Percentiles rank a stretch among this genome's conserved stretches.
Evolutionary conservation across 2,888 invertebrate genomes (phyloP).

Genomic region (Volucella bombylans): DNA sequence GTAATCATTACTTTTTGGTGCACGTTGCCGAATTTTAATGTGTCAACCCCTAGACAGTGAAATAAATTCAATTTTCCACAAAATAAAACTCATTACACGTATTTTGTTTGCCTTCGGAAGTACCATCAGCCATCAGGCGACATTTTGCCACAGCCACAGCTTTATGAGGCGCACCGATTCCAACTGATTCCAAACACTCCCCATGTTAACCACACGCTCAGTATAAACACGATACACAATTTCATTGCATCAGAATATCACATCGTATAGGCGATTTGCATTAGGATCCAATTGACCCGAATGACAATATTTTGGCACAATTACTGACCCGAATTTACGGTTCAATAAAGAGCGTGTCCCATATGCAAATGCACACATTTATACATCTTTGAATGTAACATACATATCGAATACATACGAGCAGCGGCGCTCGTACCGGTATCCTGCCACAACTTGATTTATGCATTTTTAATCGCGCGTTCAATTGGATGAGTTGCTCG

Average conservation of each 20-base stretch:
- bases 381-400: too few relatives aligned
- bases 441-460: slow-evolving; percentile 66
- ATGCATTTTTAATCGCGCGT: slow-evolving; percentile 66
- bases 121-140: not conserved
- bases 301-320: slow-evolving; percentile 66
- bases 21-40: not conserved
- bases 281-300: slow-evolving; percentile 37
- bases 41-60: not conserved
- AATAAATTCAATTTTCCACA: slow-evolving; percentile 43
- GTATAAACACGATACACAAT: slow-evolving; percentile 5
- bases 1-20: slow-evolving; percentile 31
- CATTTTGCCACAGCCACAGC: not conserved
- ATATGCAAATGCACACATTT: not conserved
- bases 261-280: slow-evolving; percentile 13
- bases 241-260: not conserved
- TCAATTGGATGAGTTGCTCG: slow-evolving; percentile 22
- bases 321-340: slow-evolving; percentile 57
- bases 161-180: not conserved
- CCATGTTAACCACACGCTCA: slow-evolving; percentile 5
- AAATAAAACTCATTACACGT: slow-evolving; percentile 50
- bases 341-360: not conserved
- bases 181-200: too few relatives aligned
- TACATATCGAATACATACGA: too few relatives aligned
- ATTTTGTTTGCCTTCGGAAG: slow-evolving; percentile 31
- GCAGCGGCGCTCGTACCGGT: slow-evolving; percentile 26